These are phyloP conservation scores for Alexandromys fortis DNA, from an alignment of 2,113 vertebrate species.

Conservation along the genomic window DNA sequence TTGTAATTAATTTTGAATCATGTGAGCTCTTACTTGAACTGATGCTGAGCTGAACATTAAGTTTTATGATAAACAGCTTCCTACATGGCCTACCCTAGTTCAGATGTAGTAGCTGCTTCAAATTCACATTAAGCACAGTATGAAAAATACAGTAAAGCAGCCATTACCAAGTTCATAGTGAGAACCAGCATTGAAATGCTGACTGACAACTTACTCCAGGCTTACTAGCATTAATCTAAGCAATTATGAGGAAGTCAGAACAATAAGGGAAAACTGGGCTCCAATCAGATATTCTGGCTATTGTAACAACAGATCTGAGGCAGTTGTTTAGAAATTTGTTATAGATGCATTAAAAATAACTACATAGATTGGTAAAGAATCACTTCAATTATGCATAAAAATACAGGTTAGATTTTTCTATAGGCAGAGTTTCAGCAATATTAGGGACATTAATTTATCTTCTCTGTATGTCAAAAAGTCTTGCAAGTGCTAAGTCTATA, in stretches of 20 bases:
- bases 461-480: slow-evolving; percentile 29
- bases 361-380: neutral
- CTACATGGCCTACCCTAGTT: neutral
- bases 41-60: neutral
- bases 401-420: neutral
- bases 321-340: slow-evolving; percentile 1
- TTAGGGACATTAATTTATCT: slow-evolving; percentile 10
- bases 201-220: neutral
- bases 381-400: neutral
- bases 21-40: neutral
- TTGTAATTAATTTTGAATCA: neutral
- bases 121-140: neutral
- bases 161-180: neutral
- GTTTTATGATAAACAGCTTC: neutral
- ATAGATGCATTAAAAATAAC: neutral
- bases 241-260: slow-evolving; percentile 34
- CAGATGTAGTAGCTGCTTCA: neutral
- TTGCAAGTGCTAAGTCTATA: neutral
- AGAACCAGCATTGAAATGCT: neutral
- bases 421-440: neutral
- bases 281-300: neutral
- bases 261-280: neutral
- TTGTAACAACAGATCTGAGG: neutral
- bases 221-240: neutral
- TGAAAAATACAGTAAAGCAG: neutral